phyloP scores from a whole-genome alignment of 1,140 invertebrate genomes.

The Cotesia vestalis region DNA sequence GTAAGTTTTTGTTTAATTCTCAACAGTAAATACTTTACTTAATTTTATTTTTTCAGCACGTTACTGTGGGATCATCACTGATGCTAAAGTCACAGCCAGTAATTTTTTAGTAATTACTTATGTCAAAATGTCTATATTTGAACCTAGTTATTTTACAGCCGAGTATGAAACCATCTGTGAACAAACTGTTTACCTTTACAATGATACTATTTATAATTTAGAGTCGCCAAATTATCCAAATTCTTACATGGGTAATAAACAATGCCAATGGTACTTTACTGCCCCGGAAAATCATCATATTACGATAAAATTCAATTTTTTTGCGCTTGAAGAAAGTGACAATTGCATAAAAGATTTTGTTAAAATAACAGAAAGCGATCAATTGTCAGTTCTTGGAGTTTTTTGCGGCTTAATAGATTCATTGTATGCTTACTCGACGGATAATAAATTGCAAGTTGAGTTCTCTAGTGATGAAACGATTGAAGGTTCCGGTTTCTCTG shows the following conservation, averaged over 20 bases:
- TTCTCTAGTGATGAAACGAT: conserved; percentile 97
- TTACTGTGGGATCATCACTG: conserved; percentile 54
- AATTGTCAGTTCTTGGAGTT: conserved; percentile 83
- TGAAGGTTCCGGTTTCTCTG: conserved; percentile 95
- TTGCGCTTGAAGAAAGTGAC: conserved; percentile 97
- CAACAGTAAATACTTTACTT: neutral
- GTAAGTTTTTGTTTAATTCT: conserved; percentile 52
- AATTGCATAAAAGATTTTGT: conserved; percentile 97
- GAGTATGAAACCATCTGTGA: conserved; percentile 93
- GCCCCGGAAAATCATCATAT: conserved; percentile 90
- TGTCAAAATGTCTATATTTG: conserved; percentile 72
- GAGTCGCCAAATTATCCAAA: conserved; percentile 98
- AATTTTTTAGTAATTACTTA: conserved; percentile 89
- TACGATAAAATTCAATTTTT: conserved; percentile 79
- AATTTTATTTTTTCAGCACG: too few species aligned
- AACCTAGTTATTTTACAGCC: conserved; percentile 79
- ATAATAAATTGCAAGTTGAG: conserved; percentile 91
- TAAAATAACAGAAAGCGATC: conserved; percentile 84
- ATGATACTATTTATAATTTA: conserved; percentile 74
- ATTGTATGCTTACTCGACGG: conserved; percentile 84
- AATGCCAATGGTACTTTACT: conserved; percentile 94
- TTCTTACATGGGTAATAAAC: conserved; percentile 93
- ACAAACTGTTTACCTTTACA: conserved; percentile 84
- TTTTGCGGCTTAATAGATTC: conserved; percentile 96
- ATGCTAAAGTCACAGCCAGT: conserved; percentile 76